A percentile compares a stretch with the other conserved stretches of the same genome.
Evolutionary conservation across 2,797 vertebrate genomes (phyloP).

Genomic region (Hypotaenidia okinawae): DNA sequence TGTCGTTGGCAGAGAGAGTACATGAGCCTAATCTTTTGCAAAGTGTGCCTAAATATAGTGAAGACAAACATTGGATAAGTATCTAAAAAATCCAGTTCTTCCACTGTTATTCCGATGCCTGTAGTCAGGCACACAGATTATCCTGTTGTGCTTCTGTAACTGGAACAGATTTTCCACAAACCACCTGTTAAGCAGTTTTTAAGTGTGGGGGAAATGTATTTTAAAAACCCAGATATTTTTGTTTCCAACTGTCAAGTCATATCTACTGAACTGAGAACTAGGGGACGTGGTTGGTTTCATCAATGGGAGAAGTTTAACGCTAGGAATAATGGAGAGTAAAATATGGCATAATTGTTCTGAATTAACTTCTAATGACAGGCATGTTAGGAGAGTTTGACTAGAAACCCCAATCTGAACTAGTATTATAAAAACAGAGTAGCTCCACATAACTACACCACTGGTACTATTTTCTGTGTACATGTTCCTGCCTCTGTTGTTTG

Average conservation of each 20-base stretch:
- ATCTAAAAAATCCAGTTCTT: neutral
- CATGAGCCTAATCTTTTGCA: neutral
- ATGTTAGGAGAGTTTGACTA: neutral
- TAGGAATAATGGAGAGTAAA: neutral
- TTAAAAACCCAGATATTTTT: neutral
- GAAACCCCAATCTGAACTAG: neutral
- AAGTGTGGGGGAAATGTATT: neutral
- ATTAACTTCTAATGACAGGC: neutral
- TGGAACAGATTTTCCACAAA: neutral
- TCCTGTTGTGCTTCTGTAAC: neutral
- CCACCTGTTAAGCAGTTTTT: neutral
- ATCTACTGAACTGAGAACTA: neutral
- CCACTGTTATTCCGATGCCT: neutral
- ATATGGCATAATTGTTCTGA: neutral
- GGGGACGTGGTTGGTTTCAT: neutral
- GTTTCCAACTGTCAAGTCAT: neutral
- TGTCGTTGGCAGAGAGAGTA: neutral
- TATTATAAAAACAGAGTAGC: neutral
- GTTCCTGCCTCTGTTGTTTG: neutral
- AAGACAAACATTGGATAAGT: conserved; percentile 15
- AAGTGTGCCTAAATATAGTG: neutral
- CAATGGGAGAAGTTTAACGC: neutral
- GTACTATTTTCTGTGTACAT: neutral
- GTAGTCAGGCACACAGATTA: neutral
- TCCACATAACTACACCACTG: neutral